These are phyloP conservation scores for Drosophila pseudotakahashii DNA, from an alignment of 2,888 invertebrate genomes.

Conservation along the genomic window DNA sequence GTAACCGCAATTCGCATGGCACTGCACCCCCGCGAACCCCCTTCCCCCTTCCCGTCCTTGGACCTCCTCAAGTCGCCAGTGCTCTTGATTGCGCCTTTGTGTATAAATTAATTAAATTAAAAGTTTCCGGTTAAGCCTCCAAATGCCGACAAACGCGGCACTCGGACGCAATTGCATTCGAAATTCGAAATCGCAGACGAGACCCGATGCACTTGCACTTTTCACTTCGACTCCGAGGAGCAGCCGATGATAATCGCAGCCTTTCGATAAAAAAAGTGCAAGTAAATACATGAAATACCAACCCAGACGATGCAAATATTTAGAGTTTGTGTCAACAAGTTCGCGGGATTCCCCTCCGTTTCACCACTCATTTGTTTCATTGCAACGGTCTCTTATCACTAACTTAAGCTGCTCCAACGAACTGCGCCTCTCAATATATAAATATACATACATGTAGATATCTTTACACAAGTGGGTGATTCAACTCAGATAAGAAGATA, in stretches of 20 bases:
- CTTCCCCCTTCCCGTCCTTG: conserved; percentile 14
- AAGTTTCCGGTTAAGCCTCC: conserved; percentile 83
- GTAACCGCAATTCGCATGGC: conserved; percentile 47
- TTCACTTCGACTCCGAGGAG: background rate
- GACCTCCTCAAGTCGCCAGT: conserved; percentile 35
- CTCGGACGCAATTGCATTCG: conserved; percentile 44
- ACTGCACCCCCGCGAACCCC: background rate
- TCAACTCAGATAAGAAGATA: background rate
- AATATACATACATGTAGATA: background rate
- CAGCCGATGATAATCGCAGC: conserved; percentile 13
- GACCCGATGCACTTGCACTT: conserved; percentile 7
- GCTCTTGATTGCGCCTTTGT: conserved; percentile 82
- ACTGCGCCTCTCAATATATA: background rate
- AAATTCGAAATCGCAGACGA: conserved; percentile 12
- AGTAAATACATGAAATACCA: conserved; percentile 3
- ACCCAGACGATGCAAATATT: conserved; percentile 15
- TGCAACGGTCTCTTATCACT: conserved; percentile 22
- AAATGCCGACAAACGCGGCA: conserved; percentile 49
- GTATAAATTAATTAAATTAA: conserved; percentile 84
- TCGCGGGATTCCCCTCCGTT: conserved; percentile 8
- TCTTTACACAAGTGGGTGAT: background rate
- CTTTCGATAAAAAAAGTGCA: background rate
- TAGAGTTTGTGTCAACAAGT: conserved; percentile 10
- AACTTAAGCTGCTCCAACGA: conserved; percentile 23
- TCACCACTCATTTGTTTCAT: conserved; percentile 2